Base-by-base conservation (phyloP, 2,888 invertebrate species). In the Polyommatus iphigenia region DNA sequence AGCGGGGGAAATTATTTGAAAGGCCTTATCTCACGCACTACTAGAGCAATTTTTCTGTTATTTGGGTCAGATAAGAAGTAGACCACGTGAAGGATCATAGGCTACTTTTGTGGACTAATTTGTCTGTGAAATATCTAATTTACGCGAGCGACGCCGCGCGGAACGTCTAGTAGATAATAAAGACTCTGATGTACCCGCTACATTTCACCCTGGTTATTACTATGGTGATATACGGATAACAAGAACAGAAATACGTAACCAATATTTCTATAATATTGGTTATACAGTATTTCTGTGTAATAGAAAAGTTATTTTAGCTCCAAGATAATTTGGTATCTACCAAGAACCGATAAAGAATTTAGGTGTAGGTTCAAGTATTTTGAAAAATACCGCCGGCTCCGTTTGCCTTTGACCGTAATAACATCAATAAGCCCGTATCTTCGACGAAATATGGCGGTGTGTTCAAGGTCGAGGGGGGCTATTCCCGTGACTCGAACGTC, bases 371-470 rank as follows among this genome's bases (percentile, higher is more conserved):
- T 67, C 13, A 67, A 67, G 29, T 67, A 67, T 67, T 67, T 67
- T 29, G 29, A 32, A 32, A 32, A 67, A 67, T 67, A 67, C 29
- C 7, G 67, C 29, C 15, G 29, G 67, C 15, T 67, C 67, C 15
- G 67, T 32, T 67, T 32, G 29, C 67, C 67, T 32, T 67, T 67
- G 67, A 67, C 67, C 67, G 67, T 29, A 67, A 6, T 67, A 67
- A 67, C 67, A 67, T 67, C 67, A 29, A 67, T 67, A 29, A 67
- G 15, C 29, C 24, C 67, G 15, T 67, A 67, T 67, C 67, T 29
- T 29, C 15, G 13, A 15, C 62, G 20, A 62, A 24, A 62, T 62
- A 62, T 62, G 13, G 24, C 13, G 10, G 62, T 10, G 20, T 7
- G 62, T 24, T 62, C 24, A 20, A 20, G n/a, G 59, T 20, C 8